Conservation (phyloP, 2,888 invertebrate species). For the Melieria omissa region DNA sequence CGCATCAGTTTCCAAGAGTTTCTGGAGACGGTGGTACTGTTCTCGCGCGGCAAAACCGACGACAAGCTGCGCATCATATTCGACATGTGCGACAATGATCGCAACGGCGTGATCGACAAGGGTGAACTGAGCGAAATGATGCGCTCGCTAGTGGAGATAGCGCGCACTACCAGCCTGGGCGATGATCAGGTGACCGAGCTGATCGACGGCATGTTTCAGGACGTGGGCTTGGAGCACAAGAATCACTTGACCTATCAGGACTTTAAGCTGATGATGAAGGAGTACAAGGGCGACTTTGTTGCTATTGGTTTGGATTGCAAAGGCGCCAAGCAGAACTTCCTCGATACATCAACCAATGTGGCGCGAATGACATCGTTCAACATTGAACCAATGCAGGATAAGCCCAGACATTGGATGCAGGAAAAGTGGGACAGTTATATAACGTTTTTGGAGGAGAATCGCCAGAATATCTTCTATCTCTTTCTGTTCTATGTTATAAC, state of each 20-base stretch:
- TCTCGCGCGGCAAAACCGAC: slow-evolving; percentile 91
- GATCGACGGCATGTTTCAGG: slow-evolving; percentile 94
- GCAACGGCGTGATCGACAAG: slow-evolving; percentile 94
- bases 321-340: slow-evolving; percentile 93
- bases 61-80: slow-evolving; percentile 94
- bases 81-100: slow-evolving; percentile 97
- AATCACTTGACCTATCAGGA: slow-evolving; percentile 90
- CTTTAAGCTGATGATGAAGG: slow-evolving; percentile 96
- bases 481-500: slow-evolving; percentile 96
- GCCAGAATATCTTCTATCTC: slow-evolving; percentile 95
- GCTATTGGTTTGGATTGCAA: slow-evolving; percentile 95
- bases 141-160: slow-evolving; percentile 91
- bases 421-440: slow-evolving; percentile 88
- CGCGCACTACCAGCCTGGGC: slow-evolving; percentile 88
- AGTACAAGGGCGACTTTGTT: slow-evolving; percentile 94
- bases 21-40: slow-evolving; percentile 90
- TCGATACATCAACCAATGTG: slow-evolving; percentile 94
- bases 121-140: slow-evolving; percentile 94
- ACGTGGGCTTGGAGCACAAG: slow-evolving; percentile 90
- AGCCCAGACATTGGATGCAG: slow-evolving; percentile 76
- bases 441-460: slow-evolving; percentile 93
- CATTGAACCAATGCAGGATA: slow-evolving; percentile 83
- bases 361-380: slow-evolving; percentile 96
- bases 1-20: slow-evolving; percentile 96
- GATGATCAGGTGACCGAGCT: slow-evolving; percentile 92